A percentile compares a stretch with the other conserved stretches of the same genome.
Conservation (phyloP, 2,888 invertebrate species). For the Opisthograptis luteolata region DNA sequence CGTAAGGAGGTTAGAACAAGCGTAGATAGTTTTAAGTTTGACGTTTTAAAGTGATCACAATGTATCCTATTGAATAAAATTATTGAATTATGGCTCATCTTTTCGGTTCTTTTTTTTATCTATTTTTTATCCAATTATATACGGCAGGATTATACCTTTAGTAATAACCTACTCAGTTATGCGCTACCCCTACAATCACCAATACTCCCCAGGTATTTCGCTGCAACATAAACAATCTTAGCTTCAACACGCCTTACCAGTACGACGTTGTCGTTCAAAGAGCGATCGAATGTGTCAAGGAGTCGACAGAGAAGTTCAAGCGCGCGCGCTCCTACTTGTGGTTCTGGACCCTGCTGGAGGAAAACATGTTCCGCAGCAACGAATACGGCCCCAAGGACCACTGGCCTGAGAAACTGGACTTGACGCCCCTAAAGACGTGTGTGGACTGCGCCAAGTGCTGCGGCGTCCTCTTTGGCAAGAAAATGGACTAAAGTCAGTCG, state of each 20-base stretch:
- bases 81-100: too few relatives aligned
- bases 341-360: constrained; percentile 56
- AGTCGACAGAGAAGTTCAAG: constrained; percentile 50
- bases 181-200: too few relatives aligned
- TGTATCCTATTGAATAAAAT: too few relatives aligned
- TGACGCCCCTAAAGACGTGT: constrained; percentile 35
- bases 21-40: too few relatives aligned
- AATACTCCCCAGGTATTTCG: constrained; percentile 59
- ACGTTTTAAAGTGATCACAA: too few relatives aligned
- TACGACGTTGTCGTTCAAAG: constrained; percentile 60
- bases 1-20: too few relatives aligned
- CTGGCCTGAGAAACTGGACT: constrained; percentile 49
- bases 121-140: too few relatives aligned
- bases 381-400: constrained; percentile 53
- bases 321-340: constrained; percentile 60
- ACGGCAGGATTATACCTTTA: too few relatives aligned
- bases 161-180: too few relatives aligned
- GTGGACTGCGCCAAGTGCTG: constrained; percentile 51
- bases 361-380: constrained; percentile 53
- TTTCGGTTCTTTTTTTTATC: too few relatives aligned
- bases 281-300: constrained; percentile 60
- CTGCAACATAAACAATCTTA: constrained; percentile 66
- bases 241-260: constrained; percentile 56
- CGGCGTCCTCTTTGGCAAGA: too few relatives aligned
- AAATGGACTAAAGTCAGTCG: too few relatives aligned